A percentile compares a stretch with the other conserved stretches of the same genome.
phyloP scores from a whole-genome alignment of 1,140 invertebrate genomes.

The Rhysida immarginata region DNA sequence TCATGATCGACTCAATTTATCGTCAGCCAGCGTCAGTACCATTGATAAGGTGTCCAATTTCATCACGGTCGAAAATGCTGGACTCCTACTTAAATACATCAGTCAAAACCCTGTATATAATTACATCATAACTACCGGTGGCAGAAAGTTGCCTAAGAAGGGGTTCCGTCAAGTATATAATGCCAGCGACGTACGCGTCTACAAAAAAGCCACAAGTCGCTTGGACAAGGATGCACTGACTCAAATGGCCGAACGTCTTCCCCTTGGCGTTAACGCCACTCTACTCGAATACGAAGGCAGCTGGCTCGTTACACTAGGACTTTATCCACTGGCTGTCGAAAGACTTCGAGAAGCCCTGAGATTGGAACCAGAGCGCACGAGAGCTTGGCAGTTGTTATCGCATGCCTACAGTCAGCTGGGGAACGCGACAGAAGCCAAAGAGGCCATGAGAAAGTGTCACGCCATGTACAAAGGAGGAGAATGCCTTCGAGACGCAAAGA shows the following conservation, averaged over 20 bases:
- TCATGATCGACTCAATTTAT: slow-evolving; percentile 6
- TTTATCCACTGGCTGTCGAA: slow-evolving; percentile 16
- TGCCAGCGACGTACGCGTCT: slow-evolving; percentile 16
- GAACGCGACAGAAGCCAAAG: background rate
- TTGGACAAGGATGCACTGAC: slow-evolving; percentile 13
- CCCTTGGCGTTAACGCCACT: slow-evolving; percentile 19
- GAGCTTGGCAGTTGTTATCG: slow-evolving; percentile 9
- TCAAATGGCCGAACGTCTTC: slow-evolving; percentile 10
- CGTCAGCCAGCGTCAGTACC: slow-evolving; percentile 11
- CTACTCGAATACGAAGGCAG: slow-evolving; percentile 22
- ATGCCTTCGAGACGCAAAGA: background rate
- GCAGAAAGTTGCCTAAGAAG: slow-evolving; percentile 15
- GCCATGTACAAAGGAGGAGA: background rate
- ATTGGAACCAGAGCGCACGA: slow-evolving; percentile 2
- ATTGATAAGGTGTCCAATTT: slow-evolving; percentile 22
- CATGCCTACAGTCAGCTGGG: background rate
- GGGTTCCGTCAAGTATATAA: slow-evolving; percentile 19
- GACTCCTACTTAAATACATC: slow-evolving; percentile 20
- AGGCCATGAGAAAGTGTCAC: background rate
- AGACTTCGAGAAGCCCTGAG: slow-evolving; percentile 13
- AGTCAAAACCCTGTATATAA: slow-evolving; percentile 23
- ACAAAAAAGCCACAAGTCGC: slow-evolving; percentile 14
- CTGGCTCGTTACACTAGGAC: slow-evolving; percentile 17
- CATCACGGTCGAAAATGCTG: slow-evolving; percentile 19
- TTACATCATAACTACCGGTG: slow-evolving; percentile 20